phyloP scores from a whole-genome alignment of 1,140 invertebrate genomes.

The Sitodiplosis mosellana region DNA sequence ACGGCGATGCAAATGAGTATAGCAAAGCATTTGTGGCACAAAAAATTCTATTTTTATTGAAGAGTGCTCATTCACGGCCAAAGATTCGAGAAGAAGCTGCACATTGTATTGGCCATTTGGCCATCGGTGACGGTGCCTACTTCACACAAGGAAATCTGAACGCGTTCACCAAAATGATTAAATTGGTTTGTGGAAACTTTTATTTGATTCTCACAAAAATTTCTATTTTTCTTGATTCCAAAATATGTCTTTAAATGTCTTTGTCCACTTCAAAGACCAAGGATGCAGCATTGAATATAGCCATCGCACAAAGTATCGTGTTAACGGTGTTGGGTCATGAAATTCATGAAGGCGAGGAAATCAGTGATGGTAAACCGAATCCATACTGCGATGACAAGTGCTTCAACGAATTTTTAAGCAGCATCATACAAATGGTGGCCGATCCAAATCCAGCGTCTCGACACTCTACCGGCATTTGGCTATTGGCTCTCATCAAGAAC shows the following conservation, averaged over 20 bases:
- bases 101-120: slow-evolving; percentile 20
- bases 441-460: slow-evolving; percentile 69
- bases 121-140: slow-evolving; percentile 21
- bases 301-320: slow-evolving; percentile 22
- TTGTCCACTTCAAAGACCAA: slow-evolving; percentile 7
- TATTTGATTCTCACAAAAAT: neutral
- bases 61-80: slow-evolving; percentile 15
- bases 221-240: neutral
- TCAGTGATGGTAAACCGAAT: slow-evolving; percentile 12
- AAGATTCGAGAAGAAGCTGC: slow-evolving; percentile 21
- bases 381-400: slow-evolving; percentile 29
- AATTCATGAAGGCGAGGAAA: slow-evolving; percentile 43
- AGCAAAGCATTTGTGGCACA: slow-evolving; percentile 18
- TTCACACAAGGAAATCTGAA: slow-evolving; percentile 20
- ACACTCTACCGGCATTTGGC: slow-evolving; percentile 57
- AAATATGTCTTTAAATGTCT: neutral
- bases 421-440: slow-evolving; percentile 46
- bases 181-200: slow-evolving; percentile 6
- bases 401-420: slow-evolving; percentile 44
- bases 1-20: slow-evolving; percentile 9
- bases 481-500: slow-evolving; percentile 62
- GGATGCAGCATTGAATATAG: slow-evolving; percentile 22
- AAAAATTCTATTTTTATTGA: slow-evolving; percentile 16
- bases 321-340: slow-evolving; percentile 27
- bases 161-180: slow-evolving; percentile 17